Conservation (phyloP, 2,797 vertebrate species). For the Sitta carolinensis region DNA sequence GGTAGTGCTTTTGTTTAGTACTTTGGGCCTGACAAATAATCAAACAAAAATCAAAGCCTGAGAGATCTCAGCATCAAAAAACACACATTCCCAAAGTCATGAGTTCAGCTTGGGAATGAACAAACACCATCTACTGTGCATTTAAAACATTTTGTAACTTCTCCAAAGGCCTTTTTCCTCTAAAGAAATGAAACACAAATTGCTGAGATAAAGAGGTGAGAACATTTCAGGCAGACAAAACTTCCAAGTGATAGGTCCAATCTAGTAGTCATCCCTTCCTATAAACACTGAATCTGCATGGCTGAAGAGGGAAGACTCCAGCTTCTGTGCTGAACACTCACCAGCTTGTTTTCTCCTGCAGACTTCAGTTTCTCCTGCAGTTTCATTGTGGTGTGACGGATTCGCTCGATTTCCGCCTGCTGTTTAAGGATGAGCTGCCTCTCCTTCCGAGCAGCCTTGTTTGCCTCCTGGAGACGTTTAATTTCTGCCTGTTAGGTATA, state of each 20-base stretch:
- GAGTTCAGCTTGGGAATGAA: neutral
- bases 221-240: neutral
- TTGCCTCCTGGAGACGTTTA: slow-evolving; percentile 94
- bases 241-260: neutral
- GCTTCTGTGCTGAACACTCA: slow-evolving; percentile 63
- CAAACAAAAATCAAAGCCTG: neutral
- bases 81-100: neutral
- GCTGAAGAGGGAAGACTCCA: neutral
- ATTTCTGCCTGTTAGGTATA: slow-evolving; percentile 88
- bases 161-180: neutral
- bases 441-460: slow-evolving; percentile 93
- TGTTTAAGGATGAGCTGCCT: slow-evolving; percentile 94
- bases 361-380: slow-evolving; percentile 92
- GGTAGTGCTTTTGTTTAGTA: neutral
- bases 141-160: neutral
- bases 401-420: slow-evolving; percentile 94
- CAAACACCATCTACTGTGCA: neutral
- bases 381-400: slow-evolving; percentile 90
- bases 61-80: neutral
- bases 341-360: slow-evolving; percentile 84
- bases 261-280: neutral
- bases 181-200: neutral
- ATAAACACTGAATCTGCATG: neutral
- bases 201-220: neutral
- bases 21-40: neutral